phyloP scores from a whole-genome alignment of 2,797 vertebrate species.

The Girardinus metallicus region DNA sequence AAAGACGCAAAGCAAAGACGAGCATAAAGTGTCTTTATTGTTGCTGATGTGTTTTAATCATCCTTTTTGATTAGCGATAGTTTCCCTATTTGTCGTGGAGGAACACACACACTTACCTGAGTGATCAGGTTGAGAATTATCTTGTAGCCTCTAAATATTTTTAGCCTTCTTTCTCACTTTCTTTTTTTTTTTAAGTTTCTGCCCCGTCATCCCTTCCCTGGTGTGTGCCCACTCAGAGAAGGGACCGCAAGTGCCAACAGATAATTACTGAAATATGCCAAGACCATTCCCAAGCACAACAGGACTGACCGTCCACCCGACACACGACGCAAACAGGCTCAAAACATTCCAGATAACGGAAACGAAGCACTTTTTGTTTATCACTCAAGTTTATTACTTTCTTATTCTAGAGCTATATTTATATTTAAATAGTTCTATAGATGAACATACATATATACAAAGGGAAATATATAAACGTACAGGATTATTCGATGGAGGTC shows the following conservation, averaged over 20 bases:
- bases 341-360: conserved; percentile 61
- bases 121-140: conserved; percentile 46
- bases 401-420: conserved; percentile 64
- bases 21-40: conserved; percentile 33
- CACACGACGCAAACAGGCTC: conserved; percentile 25
- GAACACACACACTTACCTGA: conserved; percentile 17
- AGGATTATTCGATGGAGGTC: conserved; percentile 40
- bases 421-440: conserved; percentile 52
- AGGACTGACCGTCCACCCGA: conserved; percentile 48
- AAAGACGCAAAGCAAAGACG: conserved; percentile 23
- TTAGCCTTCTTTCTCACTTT: conserved; percentile 26
- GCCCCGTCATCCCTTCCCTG: not conserved
- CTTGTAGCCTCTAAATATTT: conserved; percentile 52
- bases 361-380: conserved; percentile 56
- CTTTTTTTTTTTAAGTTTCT: conserved; percentile 5
- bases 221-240: conserved; percentile 38
- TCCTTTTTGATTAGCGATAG: conserved; percentile 32
- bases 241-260: conserved; percentile 69
- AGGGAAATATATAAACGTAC: conserved; percentile 36
- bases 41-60: conserved; percentile 35
- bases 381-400: conserved; percentile 35
- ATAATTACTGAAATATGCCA: conserved; percentile 58
- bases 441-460: conserved; percentile 13
- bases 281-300: conserved; percentile 66
- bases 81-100: conserved; percentile 25